Evolutionary conservation across 2,888 invertebrate species (phyloP).

Genomic region (Tetheella fluctuosa): DNA sequence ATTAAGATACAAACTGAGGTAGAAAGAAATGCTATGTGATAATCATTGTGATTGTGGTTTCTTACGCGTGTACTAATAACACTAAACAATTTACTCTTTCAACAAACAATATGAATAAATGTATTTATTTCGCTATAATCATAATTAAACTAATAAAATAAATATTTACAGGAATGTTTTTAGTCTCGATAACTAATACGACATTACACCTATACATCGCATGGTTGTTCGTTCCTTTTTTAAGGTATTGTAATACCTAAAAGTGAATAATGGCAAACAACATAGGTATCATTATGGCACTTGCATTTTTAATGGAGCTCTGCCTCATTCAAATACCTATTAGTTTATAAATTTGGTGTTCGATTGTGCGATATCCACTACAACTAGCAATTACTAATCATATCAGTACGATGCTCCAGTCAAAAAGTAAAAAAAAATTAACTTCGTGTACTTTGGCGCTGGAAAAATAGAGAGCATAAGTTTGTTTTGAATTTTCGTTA

Average conservation of each 20-base stretch:
- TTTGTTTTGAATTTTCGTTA: background rate
- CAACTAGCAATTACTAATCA: constrained; percentile 15
- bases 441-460: constrained; percentile 9
- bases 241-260: background rate
- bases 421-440: constrained; percentile 11
- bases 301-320: background rate
- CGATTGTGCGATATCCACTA: constrained; percentile 8
- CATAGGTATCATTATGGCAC: constrained; percentile 7
- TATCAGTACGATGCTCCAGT: constrained; percentile 14
- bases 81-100: background rate
- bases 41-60: constrained; percentile 17
- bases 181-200: constrained; percentile 33
- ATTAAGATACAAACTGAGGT: constrained; percentile 45
- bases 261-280: constrained; percentile 1
- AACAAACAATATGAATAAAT: constrained; percentile 19
- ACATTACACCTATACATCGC: constrained; percentile 20
- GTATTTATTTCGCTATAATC: constrained; percentile 32
- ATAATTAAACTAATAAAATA: constrained; percentile 37
- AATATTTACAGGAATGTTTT: constrained; percentile 72
- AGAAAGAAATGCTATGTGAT: constrained; percentile 52
- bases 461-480: constrained; percentile 17
- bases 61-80: background rate
- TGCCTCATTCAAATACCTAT: constrained; percentile 9
- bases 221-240: constrained; percentile 1
- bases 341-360: background rate